Conservation (phyloP, 92 coral and sea anemone genomes). For the Paragorgia papillata region DNA sequence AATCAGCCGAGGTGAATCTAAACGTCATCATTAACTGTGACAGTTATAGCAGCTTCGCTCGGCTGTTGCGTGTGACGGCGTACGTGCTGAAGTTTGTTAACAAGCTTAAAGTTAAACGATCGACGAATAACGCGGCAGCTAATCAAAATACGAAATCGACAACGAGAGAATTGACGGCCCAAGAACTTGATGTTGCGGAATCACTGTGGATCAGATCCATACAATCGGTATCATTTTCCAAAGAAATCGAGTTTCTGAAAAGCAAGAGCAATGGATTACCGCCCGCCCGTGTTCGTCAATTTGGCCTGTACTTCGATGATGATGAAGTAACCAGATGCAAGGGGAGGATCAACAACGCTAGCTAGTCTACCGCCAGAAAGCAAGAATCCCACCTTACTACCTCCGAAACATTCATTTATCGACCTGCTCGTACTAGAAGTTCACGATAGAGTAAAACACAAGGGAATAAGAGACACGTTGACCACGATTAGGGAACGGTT, state of each 20-base stretch:
- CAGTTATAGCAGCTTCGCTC: constrained; percentile 14
- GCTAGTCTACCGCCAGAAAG: too few species aligned
- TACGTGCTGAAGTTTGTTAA: constrained; percentile 36
- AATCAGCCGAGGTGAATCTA: constrained; percentile 21
- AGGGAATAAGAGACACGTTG: too few species aligned
- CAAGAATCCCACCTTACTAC: too few species aligned
- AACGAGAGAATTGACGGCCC: constrained; percentile 37
- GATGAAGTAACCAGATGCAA: too few species aligned
- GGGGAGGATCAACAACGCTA: too few species aligned
- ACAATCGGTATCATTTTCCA: constrained; percentile 51
- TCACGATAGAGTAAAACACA: constrained; percentile 55
- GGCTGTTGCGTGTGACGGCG: constrained; percentile 41
- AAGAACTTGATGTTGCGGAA: constrained; percentile 59
- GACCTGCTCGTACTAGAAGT: constrained; percentile 31
- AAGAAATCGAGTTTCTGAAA: constrained; percentile 51
- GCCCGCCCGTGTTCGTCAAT: too few species aligned
- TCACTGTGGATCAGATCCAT: constrained; percentile 61
- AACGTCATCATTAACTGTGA: constrained; percentile 45
- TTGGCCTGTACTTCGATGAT: too few species aligned
- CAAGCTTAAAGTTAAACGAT: background rate
- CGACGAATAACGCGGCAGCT: background rate
- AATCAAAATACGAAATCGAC: constrained; percentile 1
- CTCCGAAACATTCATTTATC: too few species aligned
- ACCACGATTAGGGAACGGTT: too few species aligned
- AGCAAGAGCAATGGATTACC: too few species aligned